These are phyloP conservation scores for Magallana ariakensis DNA, from an alignment of 1,140 invertebrate genomes.

Conservation along the genomic window DNA sequence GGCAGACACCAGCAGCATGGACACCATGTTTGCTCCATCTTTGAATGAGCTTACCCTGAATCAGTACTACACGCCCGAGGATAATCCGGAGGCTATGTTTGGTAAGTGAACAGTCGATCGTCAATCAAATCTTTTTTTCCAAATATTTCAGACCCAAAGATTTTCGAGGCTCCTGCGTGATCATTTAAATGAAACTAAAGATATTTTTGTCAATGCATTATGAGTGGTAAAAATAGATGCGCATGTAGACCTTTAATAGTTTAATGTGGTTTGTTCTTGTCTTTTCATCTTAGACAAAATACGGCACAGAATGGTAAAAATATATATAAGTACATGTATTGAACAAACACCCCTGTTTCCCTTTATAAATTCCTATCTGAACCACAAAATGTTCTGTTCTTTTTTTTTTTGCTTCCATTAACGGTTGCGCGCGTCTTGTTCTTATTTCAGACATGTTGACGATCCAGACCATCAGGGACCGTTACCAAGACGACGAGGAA, in stretches of 20 bases:
- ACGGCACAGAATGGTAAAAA: too few species aligned
- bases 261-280: too few species aligned
- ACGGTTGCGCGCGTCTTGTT: background rate
- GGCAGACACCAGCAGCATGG: constrained; percentile 35
- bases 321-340: too few species aligned
- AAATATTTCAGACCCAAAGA: too few species aligned
- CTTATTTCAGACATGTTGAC: constrained; percentile 54
- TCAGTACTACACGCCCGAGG: constrained; percentile 42
- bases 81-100: constrained; percentile 58
- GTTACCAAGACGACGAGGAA: constrained; percentile 52
- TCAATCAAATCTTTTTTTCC: background rate
- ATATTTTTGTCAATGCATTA: too few species aligned
- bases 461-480: constrained; percentile 54
- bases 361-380: too few species aligned
- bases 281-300: too few species aligned
- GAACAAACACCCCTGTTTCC: too few species aligned
- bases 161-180: too few species aligned
- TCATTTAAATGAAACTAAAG: background rate
- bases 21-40: background rate
- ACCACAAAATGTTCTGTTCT: too few species aligned
- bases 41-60: background rate
- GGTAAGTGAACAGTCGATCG: constrained; percentile 37
- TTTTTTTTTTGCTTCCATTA: background rate
- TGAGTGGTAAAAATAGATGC: too few species aligned
- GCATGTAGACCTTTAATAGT: too few species aligned